Conservation (phyloP, 1,140 invertebrate genomes). For the Zaprionus lachaisei region DNA sequence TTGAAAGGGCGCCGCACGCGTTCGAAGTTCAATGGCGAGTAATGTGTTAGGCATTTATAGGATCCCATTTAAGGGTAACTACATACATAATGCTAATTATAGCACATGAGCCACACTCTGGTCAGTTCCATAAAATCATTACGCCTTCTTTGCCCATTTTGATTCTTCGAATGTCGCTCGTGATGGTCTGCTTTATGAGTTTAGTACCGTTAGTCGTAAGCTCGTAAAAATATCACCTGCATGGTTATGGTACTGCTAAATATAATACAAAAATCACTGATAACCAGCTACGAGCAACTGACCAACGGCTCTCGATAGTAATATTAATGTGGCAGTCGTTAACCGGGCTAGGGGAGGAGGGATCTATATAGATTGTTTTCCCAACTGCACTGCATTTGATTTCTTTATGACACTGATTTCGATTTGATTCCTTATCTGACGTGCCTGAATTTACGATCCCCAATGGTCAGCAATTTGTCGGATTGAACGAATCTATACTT, state of each 20-base stretch:
- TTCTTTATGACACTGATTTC: neutral
- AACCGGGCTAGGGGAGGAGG: slow-evolving; percentile 10
- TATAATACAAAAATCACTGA: slow-evolving; percentile 18
- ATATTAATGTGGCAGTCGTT: slow-evolving; percentile 48
- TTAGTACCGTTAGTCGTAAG: slow-evolving; percentile 6
- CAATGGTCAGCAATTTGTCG: neutral
- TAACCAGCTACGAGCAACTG: slow-evolving; percentile 43
- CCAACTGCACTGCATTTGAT: neutral
- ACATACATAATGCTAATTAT: slow-evolving; percentile 50
- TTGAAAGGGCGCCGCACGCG: slow-evolving; percentile 43
- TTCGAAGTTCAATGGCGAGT: slow-evolving; percentile 43
- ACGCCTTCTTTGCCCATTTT: slow-evolving; percentile 51
- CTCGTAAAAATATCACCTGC: slow-evolving; percentile 9
- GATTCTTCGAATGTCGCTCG: slow-evolving; percentile 47
- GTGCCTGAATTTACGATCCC: neutral
- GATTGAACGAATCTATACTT: neutral
- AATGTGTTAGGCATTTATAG: slow-evolving; percentile 34
- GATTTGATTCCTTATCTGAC: neutral
- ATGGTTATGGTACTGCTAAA: slow-evolving; percentile 1
- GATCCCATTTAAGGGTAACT: slow-evolving; percentile 1
- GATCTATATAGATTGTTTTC: neutral
- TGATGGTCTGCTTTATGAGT: slow-evolving; percentile 30
- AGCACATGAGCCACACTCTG: slow-evolving; percentile 45
- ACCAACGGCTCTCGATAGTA: slow-evolving; percentile 49
- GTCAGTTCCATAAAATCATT: slow-evolving; percentile 12